phyloP scores from a whole-genome alignment of 1,140 invertebrate genomes.

The Mercenaria mercenaria region DNA sequence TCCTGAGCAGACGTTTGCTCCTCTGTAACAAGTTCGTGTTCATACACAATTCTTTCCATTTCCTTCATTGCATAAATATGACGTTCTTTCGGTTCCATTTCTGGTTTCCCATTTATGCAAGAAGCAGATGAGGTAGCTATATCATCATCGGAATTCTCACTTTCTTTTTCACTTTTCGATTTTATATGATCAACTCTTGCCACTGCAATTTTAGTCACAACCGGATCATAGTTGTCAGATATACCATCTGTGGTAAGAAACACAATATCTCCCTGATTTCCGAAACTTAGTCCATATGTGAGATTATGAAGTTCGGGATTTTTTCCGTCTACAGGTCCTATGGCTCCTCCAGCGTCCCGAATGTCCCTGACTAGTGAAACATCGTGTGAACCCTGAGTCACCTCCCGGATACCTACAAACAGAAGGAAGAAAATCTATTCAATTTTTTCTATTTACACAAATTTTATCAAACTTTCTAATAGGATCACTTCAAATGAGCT shows the following conservation, averaged over 20 bases:
- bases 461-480: too few species aligned
- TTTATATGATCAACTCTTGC: conserved; percentile 83
- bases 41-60: conserved; percentile 86
- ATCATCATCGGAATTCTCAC: conserved; percentile 57
- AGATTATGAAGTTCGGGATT: conserved; percentile 96
- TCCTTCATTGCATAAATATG: conserved; percentile 86
- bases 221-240: conserved; percentile 97
- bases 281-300: conserved; percentile 95
- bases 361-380: conserved; percentile 95
- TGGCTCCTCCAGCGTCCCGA: conserved; percentile 95
- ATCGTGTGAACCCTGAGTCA: conserved; percentile 93
- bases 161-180: conserved; percentile 27
- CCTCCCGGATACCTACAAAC: conserved; percentile 88
- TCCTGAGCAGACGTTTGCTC: conserved; percentile 85
- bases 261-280: conserved; percentile 94
- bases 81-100: conserved; percentile 85
- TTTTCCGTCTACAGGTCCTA: conserved; percentile 93
- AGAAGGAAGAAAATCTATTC: background rate
- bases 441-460: background rate
- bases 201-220: conserved; percentile 96
- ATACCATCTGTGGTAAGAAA: conserved; percentile 97
- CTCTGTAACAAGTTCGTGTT: conserved; percentile 85
- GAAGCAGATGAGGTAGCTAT: conserved; percentile 67
- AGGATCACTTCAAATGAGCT: too few species aligned
- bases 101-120: conserved; percentile 79